Conservation (phyloP, 2,888 invertebrate species). For the Sussaba pulchella region DNA sequence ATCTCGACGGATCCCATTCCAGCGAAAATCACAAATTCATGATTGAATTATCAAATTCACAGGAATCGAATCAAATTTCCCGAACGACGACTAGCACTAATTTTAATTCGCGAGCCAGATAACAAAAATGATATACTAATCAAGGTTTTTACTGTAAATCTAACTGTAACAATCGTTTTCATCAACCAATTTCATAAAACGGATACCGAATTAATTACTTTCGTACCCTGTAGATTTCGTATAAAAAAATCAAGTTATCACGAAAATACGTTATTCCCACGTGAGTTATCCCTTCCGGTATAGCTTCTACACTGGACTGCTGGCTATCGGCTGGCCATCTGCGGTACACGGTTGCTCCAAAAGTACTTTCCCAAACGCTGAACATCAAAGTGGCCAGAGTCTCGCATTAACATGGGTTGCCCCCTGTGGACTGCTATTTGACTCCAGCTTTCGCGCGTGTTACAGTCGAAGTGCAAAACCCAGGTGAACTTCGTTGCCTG, state of each 20-base stretch:
- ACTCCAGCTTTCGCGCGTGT: slow-evolving; percentile 30
- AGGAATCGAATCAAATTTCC: background rate
- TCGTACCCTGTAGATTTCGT: too few relatives aligned
- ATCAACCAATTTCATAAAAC: too few relatives aligned
- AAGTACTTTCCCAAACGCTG: slow-evolving; percentile 46
- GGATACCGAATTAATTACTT: too few relatives aligned
- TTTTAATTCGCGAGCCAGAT: background rate
- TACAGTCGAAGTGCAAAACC: slow-evolving; percentile 40
- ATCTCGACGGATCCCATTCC: slow-evolving; percentile 19
- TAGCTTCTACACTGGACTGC: background rate
- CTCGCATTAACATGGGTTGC: slow-evolving; percentile 31
- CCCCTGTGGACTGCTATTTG: slow-evolving; percentile 44
- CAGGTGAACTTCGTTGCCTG: slow-evolving; percentile 45
- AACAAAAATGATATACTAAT: background rate
- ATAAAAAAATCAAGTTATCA: too few relatives aligned
- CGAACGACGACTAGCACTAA: background rate
- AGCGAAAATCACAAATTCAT: background rate
- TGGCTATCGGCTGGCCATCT: background rate
- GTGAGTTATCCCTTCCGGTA: slow-evolving; percentile 8
- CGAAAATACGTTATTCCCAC: too few relatives aligned
- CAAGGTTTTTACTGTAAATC: too few relatives aligned
- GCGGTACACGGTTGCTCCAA: slow-evolving; percentile 13
- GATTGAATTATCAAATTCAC: background rate
- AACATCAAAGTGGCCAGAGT: slow-evolving; percentile 55
- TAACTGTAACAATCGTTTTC: background rate